Evolutionary conservation across 2,888 invertebrate species (phyloP).

Genomic region (Rotaria macrura): DNA sequence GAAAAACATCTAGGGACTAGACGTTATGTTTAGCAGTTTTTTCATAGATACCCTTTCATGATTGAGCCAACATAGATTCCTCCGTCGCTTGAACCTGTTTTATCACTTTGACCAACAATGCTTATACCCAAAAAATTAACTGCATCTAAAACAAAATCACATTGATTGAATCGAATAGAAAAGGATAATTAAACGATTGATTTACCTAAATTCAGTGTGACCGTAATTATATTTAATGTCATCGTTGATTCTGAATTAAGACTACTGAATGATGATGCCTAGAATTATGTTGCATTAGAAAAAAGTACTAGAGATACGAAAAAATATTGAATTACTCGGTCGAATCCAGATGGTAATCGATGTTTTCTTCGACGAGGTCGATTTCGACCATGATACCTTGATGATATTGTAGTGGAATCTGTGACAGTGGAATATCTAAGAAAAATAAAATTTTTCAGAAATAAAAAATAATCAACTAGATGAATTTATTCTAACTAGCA

Average conservation of each 20-base stretch:
- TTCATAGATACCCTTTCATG: slow-evolving; percentile 90
- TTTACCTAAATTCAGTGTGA: slow-evolving; percentile 31
- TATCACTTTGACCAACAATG: slow-evolving; percentile 94
- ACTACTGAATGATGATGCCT: slow-evolving; percentile 29
- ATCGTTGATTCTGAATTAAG: slow-evolving; percentile 28
- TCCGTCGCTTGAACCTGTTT: slow-evolving; percentile 55
- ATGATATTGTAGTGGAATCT: slow-evolving; percentile 19
- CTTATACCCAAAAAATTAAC: slow-evolving; percentile 74
- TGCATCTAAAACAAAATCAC: background rate
- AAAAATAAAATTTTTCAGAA: no score
- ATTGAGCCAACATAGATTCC: slow-evolving; percentile 97
- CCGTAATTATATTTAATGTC: slow-evolving; percentile 33
- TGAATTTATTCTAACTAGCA: no score
- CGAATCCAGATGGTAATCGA: slow-evolving; percentile 20
- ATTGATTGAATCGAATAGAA: background rate
- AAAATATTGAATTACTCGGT: background rate
- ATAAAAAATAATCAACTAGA: no score
- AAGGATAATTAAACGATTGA: background rate
- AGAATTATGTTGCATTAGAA: background rate
- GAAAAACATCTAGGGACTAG: no score
- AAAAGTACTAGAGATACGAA: background rate
- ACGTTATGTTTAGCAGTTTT: no score
- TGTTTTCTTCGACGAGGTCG: slow-evolving; percentile 29
- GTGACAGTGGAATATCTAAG: background rate
- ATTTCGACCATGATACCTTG: slow-evolving; percentile 28